Evolutionary conservation across 2,113 vertebrate species (phyloP), one percentile per base, ranked within the genome.

Genomic region (Xiphophorus hellerii): DNA sequence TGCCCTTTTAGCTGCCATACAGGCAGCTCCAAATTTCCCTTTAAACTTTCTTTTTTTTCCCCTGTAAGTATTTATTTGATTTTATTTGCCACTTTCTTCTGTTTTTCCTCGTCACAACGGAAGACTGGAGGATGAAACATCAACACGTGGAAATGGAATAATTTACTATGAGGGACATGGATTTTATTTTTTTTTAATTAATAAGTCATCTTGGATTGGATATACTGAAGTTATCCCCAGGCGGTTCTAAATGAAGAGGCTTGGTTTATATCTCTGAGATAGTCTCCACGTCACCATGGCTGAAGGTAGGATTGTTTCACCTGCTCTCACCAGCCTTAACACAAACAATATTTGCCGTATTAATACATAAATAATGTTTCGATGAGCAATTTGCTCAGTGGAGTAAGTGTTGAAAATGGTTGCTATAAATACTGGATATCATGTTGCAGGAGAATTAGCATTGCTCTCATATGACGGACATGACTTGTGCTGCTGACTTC

Each of bases 401-500:
- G 77, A 71, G 71, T 69, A 81, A 81, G 84, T 90, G 82, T 69
- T 90, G 81, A 89, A 90, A 77, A 77, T n/a, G 39, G 80, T 73
- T 83, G 79, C 93, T 93, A 94, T 90, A 92, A 93, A 94, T 94
- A 92, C 80, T 85, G 81, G 84, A 74, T 82, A 92, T 94, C 91
- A 89, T 69, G 71, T 94, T 79, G 81, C 91, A 66, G 42, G 39
- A 78, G 82, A 39, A 71, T 88, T 88, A 83, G 87, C 68, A 31
- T 28, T 54, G 61, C 79, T 84, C 39, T 84, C 74, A 58, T 80
- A 39, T 87, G 86, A 91, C 87, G n/a, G 74, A 77, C 60, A 12
- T 37, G 73, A 13, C 82, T 33, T 74, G 72, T 69, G 74, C 68
- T 75, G 80, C 63, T 82, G 70, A 85, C 78, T 54, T 61, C 74